Evolutionary conservation across 2,888 invertebrate genomes (phyloP), one percentile per base, ranked within the genome.

Genomic region (Carterocephalus palaemon): DNA sequence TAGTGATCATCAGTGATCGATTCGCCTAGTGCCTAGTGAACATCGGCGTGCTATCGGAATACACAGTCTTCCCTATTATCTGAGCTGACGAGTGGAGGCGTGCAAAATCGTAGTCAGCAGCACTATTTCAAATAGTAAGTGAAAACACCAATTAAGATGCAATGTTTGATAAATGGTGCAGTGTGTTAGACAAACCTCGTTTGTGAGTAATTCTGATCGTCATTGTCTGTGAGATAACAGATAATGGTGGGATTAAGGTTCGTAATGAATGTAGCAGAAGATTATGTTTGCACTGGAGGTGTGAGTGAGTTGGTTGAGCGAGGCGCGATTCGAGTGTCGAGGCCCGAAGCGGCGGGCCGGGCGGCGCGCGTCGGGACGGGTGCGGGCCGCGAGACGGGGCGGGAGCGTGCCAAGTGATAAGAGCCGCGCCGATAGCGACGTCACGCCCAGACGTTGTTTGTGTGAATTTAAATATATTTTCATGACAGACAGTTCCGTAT

Each of bases 371-470:
- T 68, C 69, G 70, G 71, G 64, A 3, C 70, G 72, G 70, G 69
- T 73, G 55, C 57, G 55, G 52, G 50, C 49, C 56, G 78, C 80
- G 80, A 80, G 83, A 81, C 83, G 72, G 79, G 72, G 73, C 76
- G 81, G 75, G 80, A 84, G 77, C 84, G 81, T 85, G 85, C 85
- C 85, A 85, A 86, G 84, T 85, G 85, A 86, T 86, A 86, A 86
- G 84, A 82, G 75, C 80, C 81, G 84, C 80, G 80, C 82, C 84
- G 85, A 85, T 85, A 84, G 80, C 82, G 72, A 85, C 86, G 85
- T 85, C 85, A 85, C 82, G 77, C 84, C 85, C 86, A 86, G 86
- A 86, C 86, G 84, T 79, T 86, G 84, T 85, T 86, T 85, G 84
- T 84, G 84, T 84, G 82, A 84, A 85, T 85, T 85, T 85, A 83